Evolutionary conservation across 2,888 invertebrate genomes (phyloP).

Genomic region (Nudaria mundana): DNA sequence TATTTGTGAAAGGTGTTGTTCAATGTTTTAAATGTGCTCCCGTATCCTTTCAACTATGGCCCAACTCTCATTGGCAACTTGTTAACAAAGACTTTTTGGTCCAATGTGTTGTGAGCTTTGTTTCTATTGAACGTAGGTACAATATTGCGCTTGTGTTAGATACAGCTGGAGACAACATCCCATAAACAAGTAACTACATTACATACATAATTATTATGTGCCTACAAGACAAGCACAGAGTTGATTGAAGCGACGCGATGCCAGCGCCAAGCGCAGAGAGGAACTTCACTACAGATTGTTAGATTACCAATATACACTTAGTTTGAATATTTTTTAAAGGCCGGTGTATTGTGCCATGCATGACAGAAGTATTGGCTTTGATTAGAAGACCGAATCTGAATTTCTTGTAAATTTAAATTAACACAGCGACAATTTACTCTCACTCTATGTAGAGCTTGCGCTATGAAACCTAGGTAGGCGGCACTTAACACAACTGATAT

Average conservation of each 20-base stretch:
- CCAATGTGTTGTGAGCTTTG: constrained; percentile 17
- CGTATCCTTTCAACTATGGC: constrained; percentile 6
- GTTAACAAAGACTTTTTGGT: constrained; percentile 14
- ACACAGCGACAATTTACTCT: no score
- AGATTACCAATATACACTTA: no score
- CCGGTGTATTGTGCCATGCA: no score
- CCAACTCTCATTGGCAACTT: constrained; percentile 16
- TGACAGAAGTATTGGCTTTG: no score
- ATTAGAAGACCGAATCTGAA: no score
- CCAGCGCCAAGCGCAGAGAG: no score
- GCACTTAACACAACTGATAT: no score
- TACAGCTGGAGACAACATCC: constrained; percentile 5
- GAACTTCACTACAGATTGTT: no score
- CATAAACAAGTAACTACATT: constrained; percentile 22
- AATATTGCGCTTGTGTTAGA: constrained; percentile 6
- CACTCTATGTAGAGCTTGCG: no score
- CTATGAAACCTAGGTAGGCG: no score
- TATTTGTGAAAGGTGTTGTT: constrained; percentile 9
- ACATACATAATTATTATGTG: constrained; percentile 18
- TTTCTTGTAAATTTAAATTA: no score
- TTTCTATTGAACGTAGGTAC: constrained; percentile 1
- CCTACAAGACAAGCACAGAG: constrained; percentile 9
- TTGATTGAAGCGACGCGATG: constrained; percentile 5
- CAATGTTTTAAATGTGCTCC: constrained; percentile 12
- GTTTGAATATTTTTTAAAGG: no score